Percentiles rank a stretch among this genome's conserved stretches.
phyloP scores from a whole-genome alignment of 1,140 invertebrate genomes.

The Cherax destructor region DNA sequence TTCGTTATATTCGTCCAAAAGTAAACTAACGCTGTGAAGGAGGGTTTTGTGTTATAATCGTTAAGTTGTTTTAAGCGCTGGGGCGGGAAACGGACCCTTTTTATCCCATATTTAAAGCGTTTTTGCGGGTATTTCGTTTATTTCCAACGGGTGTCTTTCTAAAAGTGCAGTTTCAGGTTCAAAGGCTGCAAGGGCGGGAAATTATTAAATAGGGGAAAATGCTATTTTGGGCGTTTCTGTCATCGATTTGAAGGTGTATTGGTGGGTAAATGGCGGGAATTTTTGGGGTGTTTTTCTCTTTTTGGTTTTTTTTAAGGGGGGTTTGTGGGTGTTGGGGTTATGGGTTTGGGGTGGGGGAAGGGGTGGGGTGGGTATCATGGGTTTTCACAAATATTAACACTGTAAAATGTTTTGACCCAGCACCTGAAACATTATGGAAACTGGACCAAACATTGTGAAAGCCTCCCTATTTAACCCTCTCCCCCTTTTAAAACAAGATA shows the following conservation, averaged over 20 bases:
- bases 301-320: conserved; percentile 17
- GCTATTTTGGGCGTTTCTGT: conserved; percentile 32
- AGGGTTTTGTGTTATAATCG: conserved; percentile 9
- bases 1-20: background rate
- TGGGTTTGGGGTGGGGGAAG: no score
- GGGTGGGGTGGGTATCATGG: no score
- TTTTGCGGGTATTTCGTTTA: background rate
- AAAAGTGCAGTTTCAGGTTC: background rate
- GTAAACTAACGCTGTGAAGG: background rate
- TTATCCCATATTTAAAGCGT: background rate
- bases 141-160: background rate
- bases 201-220: conserved; percentile 46
- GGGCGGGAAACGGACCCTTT: background rate
- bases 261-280: conserved; percentile 35
- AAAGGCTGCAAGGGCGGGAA: background rate
- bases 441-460: conserved; percentile 31
- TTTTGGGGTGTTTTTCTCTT: conserved; percentile 33
- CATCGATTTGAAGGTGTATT: conserved; percentile 62
- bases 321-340: no score
- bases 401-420: no score
- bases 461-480: conserved; percentile 19
- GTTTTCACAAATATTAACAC: no score
- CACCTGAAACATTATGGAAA: conserved; percentile 40
- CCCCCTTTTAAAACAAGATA: conserved; percentile 34
- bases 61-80: background rate